Evolutionary conservation across 64 coral and sea anemone species (phyloP).

Genomic region (Anthopleura sola): DNA sequence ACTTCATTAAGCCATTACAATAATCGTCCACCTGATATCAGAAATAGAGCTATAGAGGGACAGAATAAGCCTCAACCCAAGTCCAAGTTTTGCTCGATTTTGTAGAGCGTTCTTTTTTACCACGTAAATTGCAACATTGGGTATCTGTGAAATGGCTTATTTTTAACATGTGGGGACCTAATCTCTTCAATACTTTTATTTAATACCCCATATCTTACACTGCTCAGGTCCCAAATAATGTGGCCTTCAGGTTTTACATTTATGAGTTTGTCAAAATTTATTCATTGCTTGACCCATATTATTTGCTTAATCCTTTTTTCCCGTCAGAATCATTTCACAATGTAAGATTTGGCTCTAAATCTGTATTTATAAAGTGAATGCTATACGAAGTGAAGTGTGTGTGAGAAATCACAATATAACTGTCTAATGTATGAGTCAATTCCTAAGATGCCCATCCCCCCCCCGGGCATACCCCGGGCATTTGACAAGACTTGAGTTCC

Average conservation of each 20-base stretch:
- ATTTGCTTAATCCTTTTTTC: neutral
- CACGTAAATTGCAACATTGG: neutral
- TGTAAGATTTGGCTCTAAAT: neutral
- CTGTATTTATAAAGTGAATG: neutral
- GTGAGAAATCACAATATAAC: neutral
- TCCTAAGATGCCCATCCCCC: no score
- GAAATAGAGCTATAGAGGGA: conserved; percentile 12
- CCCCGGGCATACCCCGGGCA: no score
- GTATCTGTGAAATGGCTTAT: neutral
- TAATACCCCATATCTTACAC: neutral
- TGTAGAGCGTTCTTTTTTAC: conserved; percentile 34
- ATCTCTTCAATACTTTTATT: neutral
- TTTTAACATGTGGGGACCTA: neutral
- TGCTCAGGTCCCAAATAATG: neutral
- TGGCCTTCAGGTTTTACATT: neutral
- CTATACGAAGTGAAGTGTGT: neutral
- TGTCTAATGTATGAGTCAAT: no score
- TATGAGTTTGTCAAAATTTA: neutral
- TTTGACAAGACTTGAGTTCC: no score
- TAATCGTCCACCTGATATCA: neutral
- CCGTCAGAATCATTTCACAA: neutral
- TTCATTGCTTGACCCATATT: neutral
- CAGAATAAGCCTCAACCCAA: conserved; percentile 51
- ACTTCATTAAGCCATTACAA: conserved; percentile 62
- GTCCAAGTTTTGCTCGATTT: conserved; percentile 94